A percentile compares a stretch with the other conserved stretches of the same genome.
Conservation (phyloP, 2,797 vertebrate species). For the Bradypodion ventrale region DNA sequence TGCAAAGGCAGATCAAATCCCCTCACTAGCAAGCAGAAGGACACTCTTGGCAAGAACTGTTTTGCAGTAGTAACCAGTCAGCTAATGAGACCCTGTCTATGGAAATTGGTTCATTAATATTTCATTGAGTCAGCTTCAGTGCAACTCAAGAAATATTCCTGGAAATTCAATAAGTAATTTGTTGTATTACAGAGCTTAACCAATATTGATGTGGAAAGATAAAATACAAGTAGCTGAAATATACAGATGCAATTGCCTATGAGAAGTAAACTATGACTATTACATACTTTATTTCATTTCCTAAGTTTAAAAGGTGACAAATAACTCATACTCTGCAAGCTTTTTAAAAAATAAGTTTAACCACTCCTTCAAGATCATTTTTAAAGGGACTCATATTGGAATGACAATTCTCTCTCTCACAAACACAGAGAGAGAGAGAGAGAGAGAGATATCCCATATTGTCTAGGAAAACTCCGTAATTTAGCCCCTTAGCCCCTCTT, state of each 20-base stretch:
- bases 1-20: slow-evolving; percentile 10
- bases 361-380: not conserved
- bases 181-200: slow-evolving; percentile 71
- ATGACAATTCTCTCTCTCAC: no score
- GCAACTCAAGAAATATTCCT: slow-evolving; percentile 72
- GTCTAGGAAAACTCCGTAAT: no score
- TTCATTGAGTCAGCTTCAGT: slow-evolving; percentile 73
- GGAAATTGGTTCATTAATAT: slow-evolving; percentile 82
- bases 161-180: slow-evolving; percentile 76
- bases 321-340: not conserved
- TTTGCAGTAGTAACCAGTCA: slow-evolving; percentile 72
- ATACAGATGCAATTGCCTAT: slow-evolving; percentile 30
- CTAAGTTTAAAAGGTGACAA: slow-evolving; percentile 28
- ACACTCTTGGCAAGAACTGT: slow-evolving; percentile 66
- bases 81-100: slow-evolving; percentile 77
- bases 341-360: not conserved
- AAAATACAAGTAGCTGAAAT: slow-evolving; percentile 31
- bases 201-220: slow-evolving; percentile 62
- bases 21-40: slow-evolving; percentile 64
- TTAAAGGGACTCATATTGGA: not conserved
- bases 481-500: no score
- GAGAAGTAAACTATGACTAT: slow-evolving; percentile 14
- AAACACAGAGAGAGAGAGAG: no score
- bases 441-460: no score
- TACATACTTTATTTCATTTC: not conserved